Percentiles rank a stretch among this genome's conserved stretches.
Conservation (phyloP, 2,888 invertebrate species). For the Chymomyza caudatula region DNA sequence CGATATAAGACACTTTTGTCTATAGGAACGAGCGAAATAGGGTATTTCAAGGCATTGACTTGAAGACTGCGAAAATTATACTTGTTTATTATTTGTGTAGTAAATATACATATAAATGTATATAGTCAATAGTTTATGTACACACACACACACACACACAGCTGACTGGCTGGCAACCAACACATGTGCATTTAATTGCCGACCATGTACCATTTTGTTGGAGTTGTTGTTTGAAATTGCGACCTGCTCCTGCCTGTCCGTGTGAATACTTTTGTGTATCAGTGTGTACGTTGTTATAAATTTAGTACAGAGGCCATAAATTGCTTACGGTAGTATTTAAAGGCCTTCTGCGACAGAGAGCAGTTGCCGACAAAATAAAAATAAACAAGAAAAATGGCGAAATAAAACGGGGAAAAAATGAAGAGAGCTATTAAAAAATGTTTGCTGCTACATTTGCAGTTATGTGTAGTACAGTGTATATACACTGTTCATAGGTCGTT, state of each 20-base stretch:
- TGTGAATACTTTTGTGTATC: conserved; percentile 16
- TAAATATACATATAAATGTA: background rate
- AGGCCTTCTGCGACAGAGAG: conserved; percentile 32
- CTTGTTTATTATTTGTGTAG: background rate
- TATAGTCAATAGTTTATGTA: background rate
- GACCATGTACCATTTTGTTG: conserved; percentile 21
- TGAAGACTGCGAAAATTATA: background rate
- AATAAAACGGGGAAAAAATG: conserved; percentile 22
- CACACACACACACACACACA: background rate
- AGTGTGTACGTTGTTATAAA: conserved; percentile 26
- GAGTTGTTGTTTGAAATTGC: conserved; percentile 23
- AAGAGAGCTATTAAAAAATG: conserved; percentile 37
- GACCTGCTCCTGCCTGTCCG: conserved; percentile 13
- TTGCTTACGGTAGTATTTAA: conserved; percentile 42
- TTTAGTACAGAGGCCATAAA: conserved; percentile 37
- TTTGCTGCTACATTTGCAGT: conserved; percentile 32
- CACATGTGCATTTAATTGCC: conserved; percentile 53
- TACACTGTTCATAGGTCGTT: conserved; percentile 43
- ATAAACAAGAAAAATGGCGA: conserved; percentile 1
- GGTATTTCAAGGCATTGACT: too few species aligned
- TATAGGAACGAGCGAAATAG: too few species aligned
- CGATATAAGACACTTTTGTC: too few species aligned
- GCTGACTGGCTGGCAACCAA: background rate
- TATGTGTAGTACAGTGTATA: background rate
- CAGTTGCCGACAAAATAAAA: conserved; percentile 22